A percentile compares a stretch with the other conserved stretches of the same genome.
These are phyloP conservation scores for honey bee (Apis mellifera) DNA, from an alignment of 1,140 invertebrate genomes.

Conservation along the genomic window Amel_HAv3.1 CM009933.2:13211501-13212000, in stretches of 20 bases:
- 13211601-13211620: conserved; percentile 32
- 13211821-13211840: too few relatives aligned
- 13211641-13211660: background rate
- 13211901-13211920: conserved; percentile 56
- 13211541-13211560: conserved; percentile 8
- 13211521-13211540: conserved; percentile 35
- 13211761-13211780: too few relatives aligned
- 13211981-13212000: conserved; percentile 57
- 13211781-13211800: too few relatives aligned
- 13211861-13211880: background rate
- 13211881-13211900: background rate
- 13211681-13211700: background rate
- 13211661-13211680: conserved; percentile 1
- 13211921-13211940: conserved; percentile 73
- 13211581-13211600: background rate
- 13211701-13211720: conserved; percentile 41
- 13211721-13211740: background rate
- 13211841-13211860: too few relatives aligned
- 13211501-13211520: too few relatives aligned
- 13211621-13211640: conserved; percentile 37
- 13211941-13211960: conserved; percentile 69
- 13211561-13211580: conserved; percentile 51
- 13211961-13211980: conserved; percentile 76
- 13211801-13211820: conserved; percentile 15
- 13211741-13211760: background rate